Evolutionary conservation across 2,888 invertebrate species (phyloP).

Genomic region (Caenorhabditis angaria): DNA sequence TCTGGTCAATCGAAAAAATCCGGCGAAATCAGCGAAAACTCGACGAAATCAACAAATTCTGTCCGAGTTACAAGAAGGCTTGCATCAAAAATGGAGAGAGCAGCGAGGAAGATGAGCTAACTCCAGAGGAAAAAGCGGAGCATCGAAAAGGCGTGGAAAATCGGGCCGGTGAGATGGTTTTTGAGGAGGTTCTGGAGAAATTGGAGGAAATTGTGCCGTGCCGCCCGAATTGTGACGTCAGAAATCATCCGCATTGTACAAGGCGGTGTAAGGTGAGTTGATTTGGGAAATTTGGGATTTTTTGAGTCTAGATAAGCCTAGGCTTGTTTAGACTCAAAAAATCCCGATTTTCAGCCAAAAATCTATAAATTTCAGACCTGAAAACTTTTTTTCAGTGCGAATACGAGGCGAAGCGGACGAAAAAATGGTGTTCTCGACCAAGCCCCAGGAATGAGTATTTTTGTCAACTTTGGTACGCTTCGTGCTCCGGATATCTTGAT

Average conservation of each 20-base stretch:
- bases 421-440: slow-evolving; percentile 34
- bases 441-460: slow-evolving; percentile 5
- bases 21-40: slow-evolving; percentile 19
- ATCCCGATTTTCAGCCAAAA: too few species aligned
- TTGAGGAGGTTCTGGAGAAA: slow-evolving; percentile 35
- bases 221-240: slow-evolving; percentile 40
- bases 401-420: slow-evolving; percentile 40
- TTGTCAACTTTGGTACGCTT: slow-evolving; percentile 38
- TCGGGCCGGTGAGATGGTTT: slow-evolving; percentile 28
- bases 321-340: too few species aligned
- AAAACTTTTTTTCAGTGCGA: slow-evolving; percentile 33
- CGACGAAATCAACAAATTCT: slow-evolving; percentile 42
- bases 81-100: slow-evolving; percentile 27
- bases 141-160: slow-evolving; percentile 24
- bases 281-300: neutral
- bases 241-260: slow-evolving; percentile 46
- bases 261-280: slow-evolving; percentile 41
- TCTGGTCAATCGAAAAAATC: slow-evolving; percentile 34
- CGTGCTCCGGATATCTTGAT: slow-evolving; percentile 20
- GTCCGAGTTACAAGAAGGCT: slow-evolving; percentile 49
- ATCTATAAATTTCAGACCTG: too few species aligned
- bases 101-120: neutral
- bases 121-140: slow-evolving; percentile 25
- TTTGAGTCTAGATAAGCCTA: too few species aligned
- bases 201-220: slow-evolving; percentile 46